Base-by-base conservation (phyloP, 2,888 invertebrate species). In the Cenopis cana region DNA sequence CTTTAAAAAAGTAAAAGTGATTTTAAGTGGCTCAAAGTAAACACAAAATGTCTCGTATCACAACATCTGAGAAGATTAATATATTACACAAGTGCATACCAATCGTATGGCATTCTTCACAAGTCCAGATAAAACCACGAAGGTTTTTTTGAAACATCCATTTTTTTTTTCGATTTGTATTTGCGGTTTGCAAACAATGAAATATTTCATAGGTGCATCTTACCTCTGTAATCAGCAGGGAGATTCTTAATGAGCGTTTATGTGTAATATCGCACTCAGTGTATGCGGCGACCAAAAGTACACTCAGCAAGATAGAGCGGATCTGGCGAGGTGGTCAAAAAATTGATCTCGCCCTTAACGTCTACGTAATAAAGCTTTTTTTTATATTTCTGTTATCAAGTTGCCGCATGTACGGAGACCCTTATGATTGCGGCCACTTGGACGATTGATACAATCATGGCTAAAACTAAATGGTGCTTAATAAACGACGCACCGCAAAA, bases 401-500 rank as follows among this genome's bases (percentile, higher is more conserved):
- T 64, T 38, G 38, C 14, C 20, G 64, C 4, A 10, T 38, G 64
- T 64, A 54, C 18, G 14, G 20, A 79, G 79, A 82, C 68, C 55
- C 33, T 68, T 57, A 62, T 68, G 72, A 68, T 64, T 57, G 68
- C 68, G 52, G 79, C 80, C 80, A 77, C 78, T 80, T 80, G 81
- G 80, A 81, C 85, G 85, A 90, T 89, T 89, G 89, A 90, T 91
- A 89, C 86, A 90, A 90, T 90, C 90, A 87, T 87, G 88, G 86
- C 82, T 87, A 89, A 90, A 89, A 89, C 87, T 88, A 89, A 91
- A 91, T 90, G 87, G 89, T 88, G 85, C 83, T 87, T 89, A 90
- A 90, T 90, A 90, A 89, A 90, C 80, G 87, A 85, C 82, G 85
- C 86, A 85, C 88, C 87, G 84, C 87, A 88, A 89, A 82, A 82